Percentiles rank a stretch among this genome's conserved stretches.
Evolutionary conservation across 2,888 invertebrate species (phyloP).

Genomic region (Furcula furcula): DNA sequence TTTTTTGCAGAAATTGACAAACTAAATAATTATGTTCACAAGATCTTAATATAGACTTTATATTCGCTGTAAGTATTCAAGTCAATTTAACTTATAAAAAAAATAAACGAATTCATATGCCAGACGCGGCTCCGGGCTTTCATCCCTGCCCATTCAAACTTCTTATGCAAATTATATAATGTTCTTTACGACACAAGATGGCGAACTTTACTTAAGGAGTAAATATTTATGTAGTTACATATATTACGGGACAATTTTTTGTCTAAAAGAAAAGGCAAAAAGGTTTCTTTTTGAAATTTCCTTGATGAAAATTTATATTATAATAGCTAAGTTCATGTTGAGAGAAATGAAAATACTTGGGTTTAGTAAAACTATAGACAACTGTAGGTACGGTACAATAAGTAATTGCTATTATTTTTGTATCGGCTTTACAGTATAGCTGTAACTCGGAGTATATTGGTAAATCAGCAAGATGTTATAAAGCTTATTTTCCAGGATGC

Average conservation of each 20-base stretch:
- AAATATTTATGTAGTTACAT: conserved; percentile 65
- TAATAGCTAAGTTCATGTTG: too few species aligned
- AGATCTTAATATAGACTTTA: too few species aligned
- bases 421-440: too few species aligned
- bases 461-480: too few species aligned
- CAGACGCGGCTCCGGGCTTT: conserved; percentile 70
- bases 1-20: too few species aligned
- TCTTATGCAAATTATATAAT: conserved; percentile 79
- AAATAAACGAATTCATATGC: conserved; percentile 76
- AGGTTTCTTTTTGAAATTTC: conserved; percentile 8
- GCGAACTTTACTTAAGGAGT: conserved; percentile 73
- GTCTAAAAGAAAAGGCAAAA: conserved; percentile 12
- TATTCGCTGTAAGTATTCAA: conserved; percentile 6
- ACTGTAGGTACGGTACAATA: too few species aligned
- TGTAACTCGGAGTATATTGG: too few species aligned
- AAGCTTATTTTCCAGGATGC: too few species aligned
- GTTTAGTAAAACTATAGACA: too few species aligned
- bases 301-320: not conserved
- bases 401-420: too few species aligned
- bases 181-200: conserved; percentile 76
- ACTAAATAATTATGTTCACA: too few species aligned
- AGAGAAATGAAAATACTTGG: too few species aligned
- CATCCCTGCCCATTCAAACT: conserved; percentile 75
- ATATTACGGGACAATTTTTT: conserved; percentile 34
- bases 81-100: conserved; percentile 50